These are phyloP conservation scores for Gastracanthus pulcherrimus DNA, from an alignment of 2,888 invertebrate genomes.

Conservation along the genomic window DNA sequence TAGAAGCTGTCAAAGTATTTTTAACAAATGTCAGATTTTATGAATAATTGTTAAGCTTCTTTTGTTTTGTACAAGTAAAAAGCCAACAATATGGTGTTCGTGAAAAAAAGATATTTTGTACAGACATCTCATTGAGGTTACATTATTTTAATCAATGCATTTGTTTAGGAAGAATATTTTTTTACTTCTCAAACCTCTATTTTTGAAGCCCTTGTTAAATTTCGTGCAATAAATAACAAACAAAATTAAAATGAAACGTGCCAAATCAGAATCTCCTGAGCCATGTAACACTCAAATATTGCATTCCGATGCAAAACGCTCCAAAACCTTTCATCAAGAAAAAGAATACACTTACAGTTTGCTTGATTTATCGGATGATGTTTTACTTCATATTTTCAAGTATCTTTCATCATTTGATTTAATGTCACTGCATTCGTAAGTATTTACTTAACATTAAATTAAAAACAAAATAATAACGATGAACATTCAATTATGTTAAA, in stretches of 20 bases:
- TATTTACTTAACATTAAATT: constrained; percentile 63
- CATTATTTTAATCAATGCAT: constrained; percentile 27
- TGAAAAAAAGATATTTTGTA: constrained; percentile 11
- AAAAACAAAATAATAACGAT: too few species aligned
- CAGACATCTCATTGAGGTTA: constrained; percentile 30
- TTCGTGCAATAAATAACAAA: constrained; percentile 15
- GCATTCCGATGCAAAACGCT: constrained; percentile 60
- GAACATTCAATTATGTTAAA: too few species aligned
- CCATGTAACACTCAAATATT: constrained; percentile 58
- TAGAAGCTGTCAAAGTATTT: constrained; percentile 23
- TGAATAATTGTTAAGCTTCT: too few species aligned
- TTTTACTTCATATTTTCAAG: constrained; percentile 79
- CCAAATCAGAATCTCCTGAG: constrained; percentile 72
- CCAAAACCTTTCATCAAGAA: constrained; percentile 59
- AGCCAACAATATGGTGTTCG: constrained; percentile 19
- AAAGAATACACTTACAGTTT: constrained; percentile 65
- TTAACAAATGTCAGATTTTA: constrained; percentile 28
- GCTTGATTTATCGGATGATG: constrained; percentile 81
- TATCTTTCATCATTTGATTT: constrained; percentile 78
- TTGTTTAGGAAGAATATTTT: constrained; percentile 23
- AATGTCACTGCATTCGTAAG: constrained; percentile 79
- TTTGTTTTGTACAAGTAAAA: neutral
- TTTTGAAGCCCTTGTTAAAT: neutral
- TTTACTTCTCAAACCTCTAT: neutral
- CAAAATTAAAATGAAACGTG: constrained; percentile 70